Evolutionary conservation across 2,113 vertebrate species (phyloP).

Genomic region (Equus przewalskii): DNA sequence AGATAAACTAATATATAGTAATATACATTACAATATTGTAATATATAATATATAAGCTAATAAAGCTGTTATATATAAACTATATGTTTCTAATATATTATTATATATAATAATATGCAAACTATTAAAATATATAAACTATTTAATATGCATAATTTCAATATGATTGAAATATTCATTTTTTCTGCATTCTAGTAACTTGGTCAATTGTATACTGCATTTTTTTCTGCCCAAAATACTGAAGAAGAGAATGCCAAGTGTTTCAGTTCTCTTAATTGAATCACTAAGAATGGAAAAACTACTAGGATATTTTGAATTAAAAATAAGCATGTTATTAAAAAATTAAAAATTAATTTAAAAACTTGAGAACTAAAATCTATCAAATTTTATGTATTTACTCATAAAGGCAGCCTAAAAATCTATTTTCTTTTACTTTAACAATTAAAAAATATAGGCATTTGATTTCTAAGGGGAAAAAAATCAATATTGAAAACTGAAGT

Average conservation of each 20-base stretch:
- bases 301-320: not conserved
- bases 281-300: not conserved
- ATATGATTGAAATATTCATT: not conserved
- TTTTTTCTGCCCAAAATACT: not conserved
- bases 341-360: not conserved
- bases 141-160: not conserved
- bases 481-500: not conserved
- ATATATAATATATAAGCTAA: not conserved
- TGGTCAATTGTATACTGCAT: not conserved
- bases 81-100: not conserved
- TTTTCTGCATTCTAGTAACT: not conserved
- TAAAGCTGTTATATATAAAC: not conserved
- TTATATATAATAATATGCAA: not conserved
- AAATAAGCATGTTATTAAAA: not conserved
- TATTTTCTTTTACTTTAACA: not conserved
- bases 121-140: not conserved
- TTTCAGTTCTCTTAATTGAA: not conserved
- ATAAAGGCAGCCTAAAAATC: not conserved
- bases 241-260: not conserved
- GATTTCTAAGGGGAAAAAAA: not conserved
- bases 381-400: not conserved
- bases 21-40: not conserved
- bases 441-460: not conserved
- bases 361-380: not conserved
- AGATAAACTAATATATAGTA: too few relatives aligned